These are phyloP conservation scores for Stramonita haemastoma DNA, from an alignment of 2,888 invertebrate genomes.

Conservation along the genomic window DNA sequence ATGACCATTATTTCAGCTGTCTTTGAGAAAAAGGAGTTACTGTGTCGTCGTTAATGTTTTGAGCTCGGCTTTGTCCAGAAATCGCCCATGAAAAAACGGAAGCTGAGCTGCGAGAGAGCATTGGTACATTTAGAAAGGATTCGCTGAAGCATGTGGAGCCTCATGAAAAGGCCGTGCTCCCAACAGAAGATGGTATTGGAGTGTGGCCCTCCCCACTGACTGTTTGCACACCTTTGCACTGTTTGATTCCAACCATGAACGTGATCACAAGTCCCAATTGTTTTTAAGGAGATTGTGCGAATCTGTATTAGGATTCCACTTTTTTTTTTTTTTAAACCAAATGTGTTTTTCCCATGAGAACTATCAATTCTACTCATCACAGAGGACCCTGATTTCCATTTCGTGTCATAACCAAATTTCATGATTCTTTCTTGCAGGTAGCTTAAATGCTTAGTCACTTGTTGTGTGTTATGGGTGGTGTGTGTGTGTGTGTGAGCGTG, in stretches of 20 bases:
- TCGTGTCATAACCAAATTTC: no score
- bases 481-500: no score
- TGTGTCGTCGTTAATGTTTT: background rate
- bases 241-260: background rate
- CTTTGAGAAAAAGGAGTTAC: background rate
- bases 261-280: no score
- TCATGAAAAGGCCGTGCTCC: slow-evolving; percentile 59
- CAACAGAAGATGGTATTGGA: slow-evolving; percentile 54
- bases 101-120: slow-evolving; percentile 44
- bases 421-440: no score
- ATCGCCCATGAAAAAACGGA: slow-evolving; percentile 58
- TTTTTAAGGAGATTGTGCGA: no score
- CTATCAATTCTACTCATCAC: no score
- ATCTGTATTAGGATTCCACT: no score
- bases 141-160: slow-evolving; percentile 56
- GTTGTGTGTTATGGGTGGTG: no score
- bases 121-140: slow-evolving; percentile 56
- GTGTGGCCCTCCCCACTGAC: background rate
- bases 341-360: no score
- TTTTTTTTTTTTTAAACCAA: no score
- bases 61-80: slow-evolving; percentile 41
- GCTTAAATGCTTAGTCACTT: no score
- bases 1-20: background rate
- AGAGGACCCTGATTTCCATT: no score
- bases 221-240: background rate